A percentile compares a stretch with the other conserved stretches of the same genome.
phyloP scores from a whole-genome alignment of 2,797 vertebrate species.

The Pogoniulus pusillus region DNA sequence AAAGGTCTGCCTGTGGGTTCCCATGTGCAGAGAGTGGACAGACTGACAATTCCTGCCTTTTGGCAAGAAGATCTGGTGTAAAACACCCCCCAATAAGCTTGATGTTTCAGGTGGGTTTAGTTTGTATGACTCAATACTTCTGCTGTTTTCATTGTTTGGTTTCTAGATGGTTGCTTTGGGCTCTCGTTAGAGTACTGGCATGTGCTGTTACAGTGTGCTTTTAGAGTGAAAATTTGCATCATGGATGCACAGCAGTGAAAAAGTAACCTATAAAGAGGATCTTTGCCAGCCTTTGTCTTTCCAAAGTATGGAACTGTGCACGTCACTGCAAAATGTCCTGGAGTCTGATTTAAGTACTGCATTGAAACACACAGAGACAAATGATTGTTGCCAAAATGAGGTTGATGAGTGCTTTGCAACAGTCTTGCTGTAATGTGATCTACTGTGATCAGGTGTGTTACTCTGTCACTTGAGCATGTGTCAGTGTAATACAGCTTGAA shows the following conservation, averaged over 20 bases:
- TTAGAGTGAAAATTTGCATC: background rate
- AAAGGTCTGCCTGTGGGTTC: background rate
- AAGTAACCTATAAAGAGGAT: background rate
- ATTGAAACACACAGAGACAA: background rate
- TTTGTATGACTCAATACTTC: background rate
- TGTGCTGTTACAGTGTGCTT: background rate
- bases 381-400: background rate
- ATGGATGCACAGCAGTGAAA: background rate
- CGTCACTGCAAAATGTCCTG: background rate
- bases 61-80: background rate
- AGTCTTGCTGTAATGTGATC: constrained; percentile 36
- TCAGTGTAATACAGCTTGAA: constrained; percentile 58
- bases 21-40: accelerated
- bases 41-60: background rate
- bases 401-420: constrained; percentile 24
- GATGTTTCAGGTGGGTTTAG: background rate
- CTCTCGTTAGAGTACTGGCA: background rate
- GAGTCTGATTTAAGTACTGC: background rate
- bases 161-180: background rate
- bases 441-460: constrained; percentile 18
- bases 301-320: background rate
- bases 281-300: background rate
- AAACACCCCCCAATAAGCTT: background rate
- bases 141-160: background rate
- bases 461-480: constrained; percentile 45